phyloP scores from a whole-genome alignment of 2,113 vertebrate genomes.

The Jaculus jaculus region DNA sequence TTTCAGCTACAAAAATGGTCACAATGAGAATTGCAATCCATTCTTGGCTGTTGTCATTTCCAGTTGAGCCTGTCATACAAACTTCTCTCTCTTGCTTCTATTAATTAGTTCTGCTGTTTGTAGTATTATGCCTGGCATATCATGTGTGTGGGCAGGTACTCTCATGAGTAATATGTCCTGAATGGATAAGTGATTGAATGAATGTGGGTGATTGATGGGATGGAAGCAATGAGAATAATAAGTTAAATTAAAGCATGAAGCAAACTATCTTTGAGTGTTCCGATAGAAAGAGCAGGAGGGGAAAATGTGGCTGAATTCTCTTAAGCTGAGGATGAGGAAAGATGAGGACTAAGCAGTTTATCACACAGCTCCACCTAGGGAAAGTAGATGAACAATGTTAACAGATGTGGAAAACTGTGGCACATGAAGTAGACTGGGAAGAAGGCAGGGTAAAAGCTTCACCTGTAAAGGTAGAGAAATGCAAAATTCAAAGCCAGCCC shows the following conservation, averaged over 20 bases:
- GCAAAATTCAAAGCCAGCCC: not conserved
- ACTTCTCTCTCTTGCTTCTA: not conserved
- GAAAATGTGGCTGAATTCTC: not conserved
- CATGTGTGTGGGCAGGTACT: not conserved
- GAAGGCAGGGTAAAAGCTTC: not conserved
- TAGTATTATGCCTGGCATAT: not conserved
- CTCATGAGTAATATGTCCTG: not conserved
- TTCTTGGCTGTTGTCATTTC: not conserved
- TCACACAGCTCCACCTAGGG: not conserved
- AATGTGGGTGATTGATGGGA: not conserved
- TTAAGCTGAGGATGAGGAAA: not conserved
- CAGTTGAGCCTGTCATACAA: not conserved
- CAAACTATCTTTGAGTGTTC: not conserved
- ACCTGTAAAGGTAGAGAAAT: not conserved
- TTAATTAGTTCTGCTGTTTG: not conserved
- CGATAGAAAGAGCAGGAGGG: not conserved
- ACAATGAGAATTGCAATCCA: not conserved
- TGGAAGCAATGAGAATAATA: not conserved
- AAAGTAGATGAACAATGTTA: not conserved
- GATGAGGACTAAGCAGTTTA: not conserved
- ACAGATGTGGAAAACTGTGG: not conserved
- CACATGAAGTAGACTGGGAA: not conserved
- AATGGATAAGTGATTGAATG: no score
- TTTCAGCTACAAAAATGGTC: not conserved
- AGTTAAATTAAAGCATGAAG: not conserved